Evolutionary conservation across 2,888 invertebrate species (phyloP).

Genomic region (Diploptera punctata): DNA sequence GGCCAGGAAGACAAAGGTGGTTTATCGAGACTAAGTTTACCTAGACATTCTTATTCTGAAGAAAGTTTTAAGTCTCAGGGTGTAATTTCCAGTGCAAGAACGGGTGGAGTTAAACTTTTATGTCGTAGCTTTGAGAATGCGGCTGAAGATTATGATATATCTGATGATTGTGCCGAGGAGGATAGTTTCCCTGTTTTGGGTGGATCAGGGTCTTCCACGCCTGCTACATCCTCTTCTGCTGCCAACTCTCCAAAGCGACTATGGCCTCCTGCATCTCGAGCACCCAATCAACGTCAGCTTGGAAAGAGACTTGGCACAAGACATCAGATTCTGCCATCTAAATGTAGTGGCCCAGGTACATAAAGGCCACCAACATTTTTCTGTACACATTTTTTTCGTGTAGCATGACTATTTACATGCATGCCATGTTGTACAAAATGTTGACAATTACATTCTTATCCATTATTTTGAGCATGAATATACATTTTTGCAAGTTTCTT

Average conservation of each 20-base stretch:
- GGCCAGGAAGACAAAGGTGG: neutral
- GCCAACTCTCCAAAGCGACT: conserved; percentile 68
- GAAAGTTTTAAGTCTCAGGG: neutral
- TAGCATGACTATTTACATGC: neutral
- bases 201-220: conserved; percentile 61
- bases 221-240: conserved; percentile 63
- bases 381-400: neutral
- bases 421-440: too few species aligned
- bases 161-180: conserved; percentile 36
- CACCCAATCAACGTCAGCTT: conserved; percentile 50
- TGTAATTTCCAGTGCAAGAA: neutral
- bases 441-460: too few species aligned
- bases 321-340: conserved; percentile 61
- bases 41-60: neutral
- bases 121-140: conserved; percentile 42
- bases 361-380: neutral
- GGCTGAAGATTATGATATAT: conserved; percentile 35
- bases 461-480: too few species aligned
- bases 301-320: conserved; percentile 60
- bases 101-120: conserved; percentile 39
- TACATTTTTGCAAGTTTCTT: too few species aligned
- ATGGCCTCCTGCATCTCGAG: conserved; percentile 52
- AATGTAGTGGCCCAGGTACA: conserved; percentile 56
- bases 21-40: neutral
- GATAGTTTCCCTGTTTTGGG: conserved; percentile 42